A percentile compares a stretch with the other conserved stretches of the same genome.
Evolutionary conservation across 2,888 invertebrate genomes (phyloP).

Genomic region (Fragum fragum): DNA sequence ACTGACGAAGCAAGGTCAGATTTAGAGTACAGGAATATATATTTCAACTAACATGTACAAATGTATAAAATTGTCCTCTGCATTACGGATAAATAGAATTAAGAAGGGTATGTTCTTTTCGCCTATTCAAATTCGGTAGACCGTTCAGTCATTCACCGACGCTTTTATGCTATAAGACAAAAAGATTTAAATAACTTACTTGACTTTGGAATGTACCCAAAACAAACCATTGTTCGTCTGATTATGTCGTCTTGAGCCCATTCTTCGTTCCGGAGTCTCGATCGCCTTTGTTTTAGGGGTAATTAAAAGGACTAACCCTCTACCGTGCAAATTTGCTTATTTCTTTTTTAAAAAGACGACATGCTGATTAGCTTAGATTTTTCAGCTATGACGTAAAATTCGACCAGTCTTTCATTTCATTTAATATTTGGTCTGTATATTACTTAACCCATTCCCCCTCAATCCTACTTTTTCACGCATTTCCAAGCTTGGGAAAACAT

Average conservation of each 20-base stretch:
- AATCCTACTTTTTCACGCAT: too few relatives aligned
- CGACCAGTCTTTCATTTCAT: too few relatives aligned
- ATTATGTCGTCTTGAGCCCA: background rate
- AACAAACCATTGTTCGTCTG: slow-evolving; percentile 11
- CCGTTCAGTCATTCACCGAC: slow-evolving; percentile 12
- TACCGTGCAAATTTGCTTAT: too few relatives aligned
- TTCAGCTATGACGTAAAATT: too few relatives aligned
- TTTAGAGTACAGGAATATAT: too few relatives aligned
- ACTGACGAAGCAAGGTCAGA: too few relatives aligned
- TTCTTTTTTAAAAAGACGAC: too few relatives aligned
- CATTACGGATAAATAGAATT: too few relatives aligned
- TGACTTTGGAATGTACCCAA: slow-evolving; percentile 31
- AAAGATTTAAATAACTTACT: slow-evolving; percentile 17
- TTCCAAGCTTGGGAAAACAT: too few relatives aligned
- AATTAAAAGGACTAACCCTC: background rate
- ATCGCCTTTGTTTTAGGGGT: slow-evolving; percentile 6
- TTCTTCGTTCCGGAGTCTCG: background rate
- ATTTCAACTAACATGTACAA: background rate
- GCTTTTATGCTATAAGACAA: slow-evolving; percentile 30
- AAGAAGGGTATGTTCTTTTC: slow-evolving; percentile 11
- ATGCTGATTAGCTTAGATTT: too few relatives aligned
- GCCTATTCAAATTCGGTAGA: slow-evolving; percentile 13
- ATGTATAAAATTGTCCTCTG: background rate
- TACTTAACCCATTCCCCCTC: too few relatives aligned
- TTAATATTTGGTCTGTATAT: too few relatives aligned